phyloP scores from a whole-genome alignment of 2,113 vertebrate genomes.

The Tursiops truncatus region DNA sequence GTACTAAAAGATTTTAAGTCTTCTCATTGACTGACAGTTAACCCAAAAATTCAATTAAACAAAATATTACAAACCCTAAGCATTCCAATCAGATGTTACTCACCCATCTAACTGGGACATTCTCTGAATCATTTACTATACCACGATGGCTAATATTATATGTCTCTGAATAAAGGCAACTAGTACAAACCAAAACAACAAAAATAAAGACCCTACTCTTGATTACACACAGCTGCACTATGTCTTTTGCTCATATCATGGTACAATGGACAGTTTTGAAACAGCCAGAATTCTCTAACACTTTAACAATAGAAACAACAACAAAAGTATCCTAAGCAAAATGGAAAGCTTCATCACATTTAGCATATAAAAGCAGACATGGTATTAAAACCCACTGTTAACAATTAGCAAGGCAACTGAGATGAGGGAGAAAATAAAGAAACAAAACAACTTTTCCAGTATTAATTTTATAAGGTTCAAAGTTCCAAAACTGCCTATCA shows the following conservation, averaged over 20 bases:
- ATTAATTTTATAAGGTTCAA: not conserved
- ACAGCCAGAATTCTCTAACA: not conserved
- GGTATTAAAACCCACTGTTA: not conserved
- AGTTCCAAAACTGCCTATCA: not conserved
- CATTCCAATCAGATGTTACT: not conserved
- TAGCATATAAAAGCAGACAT: not conserved
- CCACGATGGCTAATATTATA: not conserved
- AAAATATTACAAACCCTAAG: constrained; percentile 10
- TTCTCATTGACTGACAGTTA: constrained; percentile 18
- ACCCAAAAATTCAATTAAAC: not conserved
- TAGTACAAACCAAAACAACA: constrained; percentile 26
- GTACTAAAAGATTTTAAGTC: not conserved
- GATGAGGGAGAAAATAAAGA: not conserved
- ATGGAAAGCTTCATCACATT: not conserved
- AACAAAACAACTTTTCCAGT: not conserved
- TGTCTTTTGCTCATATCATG: not conserved
- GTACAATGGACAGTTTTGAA: not conserved
- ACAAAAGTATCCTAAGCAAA: not conserved
- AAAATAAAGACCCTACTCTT: not conserved
- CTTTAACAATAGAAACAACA: not conserved
- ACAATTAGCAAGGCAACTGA: not conserved
- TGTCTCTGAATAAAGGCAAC: not conserved
- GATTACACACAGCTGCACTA: not conserved
- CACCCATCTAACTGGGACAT: not conserved
- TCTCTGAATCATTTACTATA: not conserved